Percentiles rank a stretch among this genome's conserved stretches.
Conservation (phyloP, 2,113 vertebrate species). For the Pseudolaguvia tuberculata region DNA sequence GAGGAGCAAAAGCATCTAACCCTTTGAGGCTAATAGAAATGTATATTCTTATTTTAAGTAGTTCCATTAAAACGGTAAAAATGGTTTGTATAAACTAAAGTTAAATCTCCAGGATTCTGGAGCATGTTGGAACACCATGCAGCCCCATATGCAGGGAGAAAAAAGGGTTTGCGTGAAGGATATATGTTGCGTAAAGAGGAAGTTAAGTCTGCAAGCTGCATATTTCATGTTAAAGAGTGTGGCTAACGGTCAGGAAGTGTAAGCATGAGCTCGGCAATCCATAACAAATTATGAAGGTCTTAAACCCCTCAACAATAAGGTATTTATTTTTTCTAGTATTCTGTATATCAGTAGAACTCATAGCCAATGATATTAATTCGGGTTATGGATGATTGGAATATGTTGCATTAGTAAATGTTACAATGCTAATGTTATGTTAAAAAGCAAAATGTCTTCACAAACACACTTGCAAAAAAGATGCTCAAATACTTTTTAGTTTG, state of each 20-base stretch:
- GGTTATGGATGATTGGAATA: too few relatives aligned
- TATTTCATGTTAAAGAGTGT: slow-evolving; percentile 1
- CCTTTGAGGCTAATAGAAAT: neutral
- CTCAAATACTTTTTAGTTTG: too few relatives aligned
- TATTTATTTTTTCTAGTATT: neutral
- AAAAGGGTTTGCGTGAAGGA: slow-evolving; percentile 22
- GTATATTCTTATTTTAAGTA: neutral
- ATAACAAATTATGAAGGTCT: neutral
- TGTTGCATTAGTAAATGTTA: neutral
- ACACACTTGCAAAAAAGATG: too few relatives aligned
- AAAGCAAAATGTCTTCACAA: too few relatives aligned
- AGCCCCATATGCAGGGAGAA: neutral
- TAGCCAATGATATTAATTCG: neutral
- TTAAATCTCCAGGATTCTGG: neutral
- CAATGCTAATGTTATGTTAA: too few relatives aligned
- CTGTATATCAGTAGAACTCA: neutral
- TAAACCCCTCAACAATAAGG: neutral
- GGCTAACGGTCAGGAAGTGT: neutral
- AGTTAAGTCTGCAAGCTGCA: slow-evolving; percentile 26
- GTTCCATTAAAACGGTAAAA: neutral
- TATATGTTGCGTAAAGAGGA: slow-evolving; percentile 41
- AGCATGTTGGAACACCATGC: slow-evolving; percentile 9
- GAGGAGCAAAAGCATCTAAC: neutral
- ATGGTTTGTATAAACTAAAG: neutral
- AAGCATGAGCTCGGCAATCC: neutral